Base-by-base conservation (phyloP, 2,797 vertebrate species). In the Catamblyrhynchus diadema region DNA sequence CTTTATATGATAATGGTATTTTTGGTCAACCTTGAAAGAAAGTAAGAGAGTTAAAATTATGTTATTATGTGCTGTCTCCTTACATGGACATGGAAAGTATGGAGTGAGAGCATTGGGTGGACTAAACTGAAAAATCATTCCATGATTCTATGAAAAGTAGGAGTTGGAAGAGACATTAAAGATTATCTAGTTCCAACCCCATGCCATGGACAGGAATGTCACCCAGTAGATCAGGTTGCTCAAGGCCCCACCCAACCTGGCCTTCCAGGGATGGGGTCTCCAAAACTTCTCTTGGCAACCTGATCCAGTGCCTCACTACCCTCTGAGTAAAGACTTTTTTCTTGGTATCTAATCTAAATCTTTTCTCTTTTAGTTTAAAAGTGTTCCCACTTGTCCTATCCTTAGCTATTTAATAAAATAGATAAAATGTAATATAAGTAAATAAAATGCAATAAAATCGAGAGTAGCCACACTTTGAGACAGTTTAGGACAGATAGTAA, bases 1-100 rank as follows among this genome's bases (percentile, higher is more conserved):
- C 10, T 60, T 77, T 57, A 18, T 41, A 33, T 57, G 14, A 7
- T 65, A 2, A 42, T 2, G 37, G 8, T 7, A 33, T 56, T 93
- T 88, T 93, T 53, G 22, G 6, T 64, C 28, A 42, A 14, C 42
- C 27, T 66, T 47, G 51, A 80, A 47, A 56, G 17, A 59, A 71
- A 70, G 7, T 5, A 54, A 28, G 27, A 69, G 77, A 84, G 65
- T 66, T 1, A 12, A 3, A 65, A 5, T 61, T 59, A 30, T 4
- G 10, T 17, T 69, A 3, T 35, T 57, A 24, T 5, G 15, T 6
- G 21, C 18, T 8, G 2, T 56, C 12, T 85, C 22, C 39, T 51
- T 47, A 19, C 0, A 0, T 41, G 50, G 44, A 24, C 13, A 5
- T 1, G 3, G 12, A 32, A 61, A 56, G 8, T 53, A 37, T 11